Conservation (phyloP, 2,797 vertebrate genomes). For the Cephalopachus bancanus region DNA sequence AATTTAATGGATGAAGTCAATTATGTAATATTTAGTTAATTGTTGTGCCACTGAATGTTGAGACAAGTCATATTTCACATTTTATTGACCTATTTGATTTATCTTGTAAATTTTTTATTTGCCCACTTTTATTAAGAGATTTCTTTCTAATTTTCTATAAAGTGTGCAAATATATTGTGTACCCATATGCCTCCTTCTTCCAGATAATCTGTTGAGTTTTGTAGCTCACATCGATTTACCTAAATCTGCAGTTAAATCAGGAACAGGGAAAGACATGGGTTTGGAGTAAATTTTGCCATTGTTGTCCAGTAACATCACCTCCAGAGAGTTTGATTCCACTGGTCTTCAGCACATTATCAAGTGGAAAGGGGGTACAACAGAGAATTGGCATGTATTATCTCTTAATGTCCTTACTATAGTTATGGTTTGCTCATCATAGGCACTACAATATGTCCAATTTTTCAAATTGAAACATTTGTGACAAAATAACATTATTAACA, state of each 20-base stretch:
- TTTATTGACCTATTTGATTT: neutral
- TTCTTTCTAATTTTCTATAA: neutral
- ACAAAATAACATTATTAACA: neutral
- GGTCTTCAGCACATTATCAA: neutral
- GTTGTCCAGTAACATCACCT: no score
- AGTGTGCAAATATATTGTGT: neutral
- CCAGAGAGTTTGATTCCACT: neutral
- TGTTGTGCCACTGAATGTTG: neutral
- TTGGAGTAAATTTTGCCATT: neutral
- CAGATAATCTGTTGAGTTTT: neutral
- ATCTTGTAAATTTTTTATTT: neutral
- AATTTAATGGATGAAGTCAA: neutral
- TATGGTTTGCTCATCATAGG: neutral
- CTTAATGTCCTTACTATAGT: no score
- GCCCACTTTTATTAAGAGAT: neutral
- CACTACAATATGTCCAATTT: neutral
- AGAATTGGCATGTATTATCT: neutral
- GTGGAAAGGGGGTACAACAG: accelerated
- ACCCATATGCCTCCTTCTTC: neutral
- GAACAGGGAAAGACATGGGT: neutral
- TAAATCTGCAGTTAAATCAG: neutral
- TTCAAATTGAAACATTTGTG: neutral
- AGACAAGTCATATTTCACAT: neutral
- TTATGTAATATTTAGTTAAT: neutral
- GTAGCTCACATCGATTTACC: neutral